A percentile compares a stretch with the other conserved stretches of the same genome.
Evolutionary conservation across 2,113 vertebrate genomes (phyloP).

Genomic region (Poeciliopsis occidentalis): DNA sequence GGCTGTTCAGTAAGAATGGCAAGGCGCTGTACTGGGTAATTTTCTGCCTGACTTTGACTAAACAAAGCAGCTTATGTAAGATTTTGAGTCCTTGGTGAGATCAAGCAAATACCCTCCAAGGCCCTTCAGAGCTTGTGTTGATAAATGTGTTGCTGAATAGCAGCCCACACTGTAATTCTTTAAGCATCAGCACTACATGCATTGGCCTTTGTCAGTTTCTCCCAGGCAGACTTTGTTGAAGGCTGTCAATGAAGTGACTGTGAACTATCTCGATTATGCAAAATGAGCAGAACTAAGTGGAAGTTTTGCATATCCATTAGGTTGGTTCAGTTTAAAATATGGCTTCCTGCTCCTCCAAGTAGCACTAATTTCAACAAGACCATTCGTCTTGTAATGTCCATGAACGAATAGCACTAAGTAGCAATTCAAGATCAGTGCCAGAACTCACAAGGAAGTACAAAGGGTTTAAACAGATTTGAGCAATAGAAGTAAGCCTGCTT

Average conservation of each 20-base stretch:
- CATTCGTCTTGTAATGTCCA: constrained; percentile 9
- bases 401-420: constrained; percentile 2
- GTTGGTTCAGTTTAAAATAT: constrained; percentile 9
- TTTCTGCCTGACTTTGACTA: constrained; percentile 60
- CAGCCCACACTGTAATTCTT: constrained; percentile 33
- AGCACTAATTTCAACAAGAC: constrained; percentile 15
- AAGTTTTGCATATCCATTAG: not conserved
- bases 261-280: constrained; percentile 43
- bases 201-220: constrained; percentile 31
- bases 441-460: not conserved
- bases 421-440: constrained; percentile 22
- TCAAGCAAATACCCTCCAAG: constrained; percentile 57
- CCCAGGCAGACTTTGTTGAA: constrained; percentile 11
- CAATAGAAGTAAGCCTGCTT: constrained; percentile 12
- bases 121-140: constrained; percentile 61
- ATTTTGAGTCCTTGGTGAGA: constrained; percentile 66
- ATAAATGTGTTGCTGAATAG: constrained; percentile 60
- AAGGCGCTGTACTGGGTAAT: constrained; percentile 37
- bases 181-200: constrained; percentile 36
- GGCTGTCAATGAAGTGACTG: constrained; percentile 27
- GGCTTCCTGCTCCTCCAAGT: constrained; percentile 10
- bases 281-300: constrained; percentile 24
- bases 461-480: constrained; percentile 9
- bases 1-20: constrained; percentile 49
- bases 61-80: constrained; percentile 74